Base-by-base conservation (phyloP, 2,113 vertebrate genomes). In the Pluvialis apricaria region DNA sequence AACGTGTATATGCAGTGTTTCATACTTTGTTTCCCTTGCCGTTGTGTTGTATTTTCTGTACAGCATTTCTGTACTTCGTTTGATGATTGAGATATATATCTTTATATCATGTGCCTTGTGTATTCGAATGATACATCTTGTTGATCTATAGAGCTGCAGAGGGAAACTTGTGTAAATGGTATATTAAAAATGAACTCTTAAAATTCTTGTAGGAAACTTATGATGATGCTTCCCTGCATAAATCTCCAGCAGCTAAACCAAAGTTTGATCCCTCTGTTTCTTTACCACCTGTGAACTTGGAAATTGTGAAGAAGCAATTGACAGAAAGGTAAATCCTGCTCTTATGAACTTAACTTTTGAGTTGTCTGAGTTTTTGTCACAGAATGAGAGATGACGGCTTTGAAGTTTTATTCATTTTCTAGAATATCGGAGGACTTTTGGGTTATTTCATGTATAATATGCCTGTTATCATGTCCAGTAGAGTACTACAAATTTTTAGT, bases 241-340 rank as follows among this genome's bases (percentile, higher is more conserved):
- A 86, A 60, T 84, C 72, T 44, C 91, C 47, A 20, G 42, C 69
- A 73, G 5, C 70, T 66, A 98, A 96, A 77, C 98, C 96, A 62
- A 98, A 96, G 85, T 96, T 97, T 90, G 98, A 97, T 93, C 93
- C 97, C 61, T 98, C 98, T 55, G 94, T 97, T 97, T 98, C 98
- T 49, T 97, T 99, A 13, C 98, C 98, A 68, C 90, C 97, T 34
- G 86, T 99, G 93, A 98, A 88, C 88, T 82, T 99, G 65, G 98
- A 98, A 95, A 96, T 98, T 80, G 97, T 99, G 87, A 99, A 99
- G 97, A 99, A 98, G 91, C 98, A 98, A 58, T 98, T 99, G 78
- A 97, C 96, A 90, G 97, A 88, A 90, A 99, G 98, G 99, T 99
- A 97, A 82, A 31, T 54, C 29, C 47, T 71, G 12, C 10, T 55